Base-by-base conservation (phyloP, 2,888 invertebrate species). In the Ectemnius lituratus region DNA sequence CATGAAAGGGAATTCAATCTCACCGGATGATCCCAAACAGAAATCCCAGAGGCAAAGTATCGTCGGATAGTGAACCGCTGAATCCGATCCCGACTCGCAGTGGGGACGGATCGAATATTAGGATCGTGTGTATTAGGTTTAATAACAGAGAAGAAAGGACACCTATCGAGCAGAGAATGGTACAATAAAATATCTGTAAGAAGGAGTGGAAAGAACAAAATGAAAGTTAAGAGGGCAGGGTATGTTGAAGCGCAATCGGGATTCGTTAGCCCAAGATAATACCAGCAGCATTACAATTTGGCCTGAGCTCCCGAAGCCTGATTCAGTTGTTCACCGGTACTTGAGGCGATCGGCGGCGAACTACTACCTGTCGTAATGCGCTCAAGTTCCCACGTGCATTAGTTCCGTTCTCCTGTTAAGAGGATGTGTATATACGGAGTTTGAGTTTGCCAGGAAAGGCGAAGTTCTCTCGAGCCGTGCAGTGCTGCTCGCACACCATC, bases 331-430 rank as follows among this genome's bases (percentile, higher is more conserved):
- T 81, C 73, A 20, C 28, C 57, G 67, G 62, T 52, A 67, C 60
- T 75, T 11, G 37, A 56, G 67, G 70, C 76, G 78, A 82, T 80
- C 74, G 64, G 23, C 65, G 67, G n/a, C n/a, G 52, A 5, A 16
- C n/a, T 52, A 16, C 62, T 77, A 63, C 68, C 73, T 70, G 76
- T 73, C 75, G 84, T 83, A 83, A 78, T 76, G 78, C 76, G 78
- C 67, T 66, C 46, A 67, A 75, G 73, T 83, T 83, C 83, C 79
- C 81, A 84, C 83, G 81, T 77, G 81, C 78, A 83, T 84, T 84
- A 84, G 80, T 81, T 77, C 75, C 61, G 60, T 70, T 52, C 62
- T 68, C 37, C 37, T 60, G 73, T 63, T 77, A 77, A 78, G 80
- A 72, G 78, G 74, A 80, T 77, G 74, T 78, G 70, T 80, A 78